These are phyloP conservation scores for Rhipidura dahli DNA, from an alignment of 2,113 vertebrate species.

Conservation along the genomic window DNA sequence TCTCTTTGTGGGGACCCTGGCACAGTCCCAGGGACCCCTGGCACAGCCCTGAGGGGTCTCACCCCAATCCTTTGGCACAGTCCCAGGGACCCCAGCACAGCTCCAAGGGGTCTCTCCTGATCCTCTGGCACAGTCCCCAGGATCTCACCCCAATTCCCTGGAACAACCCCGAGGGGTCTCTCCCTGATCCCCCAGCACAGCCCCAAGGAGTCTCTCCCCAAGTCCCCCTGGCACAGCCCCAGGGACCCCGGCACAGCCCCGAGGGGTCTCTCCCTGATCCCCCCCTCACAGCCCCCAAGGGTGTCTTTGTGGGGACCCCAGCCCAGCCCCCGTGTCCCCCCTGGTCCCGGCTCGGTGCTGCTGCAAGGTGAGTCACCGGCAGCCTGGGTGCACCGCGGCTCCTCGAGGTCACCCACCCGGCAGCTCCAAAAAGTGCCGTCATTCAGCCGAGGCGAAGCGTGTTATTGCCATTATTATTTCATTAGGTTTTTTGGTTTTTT, in stretches of 20 bases:
- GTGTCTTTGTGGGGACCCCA: neutral
- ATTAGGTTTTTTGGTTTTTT: neutral
- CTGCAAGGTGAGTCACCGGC: constrained; percentile 55
- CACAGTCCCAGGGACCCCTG: neutral
- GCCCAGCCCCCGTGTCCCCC: neutral
- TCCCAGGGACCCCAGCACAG: too few relatives aligned
- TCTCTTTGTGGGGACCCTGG: neutral
- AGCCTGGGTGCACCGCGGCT: neutral
- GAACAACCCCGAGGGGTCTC: neutral
- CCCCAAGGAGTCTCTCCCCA: too few relatives aligned
- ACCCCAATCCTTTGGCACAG: too few relatives aligned
- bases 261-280: neutral
- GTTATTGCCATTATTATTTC: constrained; percentile 25
- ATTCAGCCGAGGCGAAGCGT: neutral
- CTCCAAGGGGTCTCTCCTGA: too few relatives aligned
- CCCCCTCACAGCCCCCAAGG: neutral
- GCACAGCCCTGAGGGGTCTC: neutral
- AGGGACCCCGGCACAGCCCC: neutral
- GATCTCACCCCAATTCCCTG: too few relatives aligned
- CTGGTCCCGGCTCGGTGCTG: neutral
- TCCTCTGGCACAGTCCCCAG: neutral
- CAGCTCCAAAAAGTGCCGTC: neutral
- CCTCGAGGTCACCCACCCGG: constrained; percentile 46
- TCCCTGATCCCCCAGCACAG: too few relatives aligned
- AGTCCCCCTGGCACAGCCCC: too few relatives aligned